These are phyloP conservation scores for Gnathonemus echidnorhynchus DNA, from an alignment of 2,113 vertebrate species.

Conservation along the genomic window DNA sequence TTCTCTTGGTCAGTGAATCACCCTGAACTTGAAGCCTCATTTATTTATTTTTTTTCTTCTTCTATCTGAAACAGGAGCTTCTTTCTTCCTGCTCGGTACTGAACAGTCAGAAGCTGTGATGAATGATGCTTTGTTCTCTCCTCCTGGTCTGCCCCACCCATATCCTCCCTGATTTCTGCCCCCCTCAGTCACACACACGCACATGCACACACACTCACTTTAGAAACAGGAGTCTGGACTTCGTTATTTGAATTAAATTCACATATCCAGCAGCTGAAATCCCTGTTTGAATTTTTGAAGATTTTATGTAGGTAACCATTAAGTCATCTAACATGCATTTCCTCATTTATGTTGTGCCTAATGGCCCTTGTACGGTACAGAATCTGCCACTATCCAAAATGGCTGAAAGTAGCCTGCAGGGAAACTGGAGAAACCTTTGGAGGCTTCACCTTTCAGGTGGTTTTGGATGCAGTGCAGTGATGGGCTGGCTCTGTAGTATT, in stretches of 20 bases:
- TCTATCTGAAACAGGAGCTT: not conserved
- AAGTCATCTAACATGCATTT: not conserved
- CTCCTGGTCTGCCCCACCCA: not conserved
- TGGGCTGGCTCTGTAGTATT: not conserved
- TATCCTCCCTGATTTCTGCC: not conserved
- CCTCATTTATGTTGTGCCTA: not conserved
- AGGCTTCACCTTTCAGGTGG: not conserved
- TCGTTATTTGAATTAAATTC: not conserved
- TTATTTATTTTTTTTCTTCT: not conserved
- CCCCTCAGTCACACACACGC: not conserved
- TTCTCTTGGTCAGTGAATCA: not conserved
- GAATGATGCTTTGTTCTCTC: not conserved
- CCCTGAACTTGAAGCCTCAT: not conserved
- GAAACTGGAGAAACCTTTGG: not conserved
- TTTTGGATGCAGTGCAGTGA: not conserved
- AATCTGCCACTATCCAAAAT: not conserved
- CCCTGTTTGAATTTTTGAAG: not conserved
- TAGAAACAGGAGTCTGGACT: not conserved
- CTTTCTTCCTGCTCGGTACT: not conserved
- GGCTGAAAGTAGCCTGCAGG: not conserved
- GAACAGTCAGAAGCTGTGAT: not conserved
- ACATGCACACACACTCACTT: not conserved
- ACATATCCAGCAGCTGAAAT: not conserved
- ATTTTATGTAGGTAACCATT: not conserved
- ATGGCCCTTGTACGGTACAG: not conserved